phyloP scores from a whole-genome alignment of 2,113 vertebrate species.

The Paradoxurus hermaphroditus region DNA sequence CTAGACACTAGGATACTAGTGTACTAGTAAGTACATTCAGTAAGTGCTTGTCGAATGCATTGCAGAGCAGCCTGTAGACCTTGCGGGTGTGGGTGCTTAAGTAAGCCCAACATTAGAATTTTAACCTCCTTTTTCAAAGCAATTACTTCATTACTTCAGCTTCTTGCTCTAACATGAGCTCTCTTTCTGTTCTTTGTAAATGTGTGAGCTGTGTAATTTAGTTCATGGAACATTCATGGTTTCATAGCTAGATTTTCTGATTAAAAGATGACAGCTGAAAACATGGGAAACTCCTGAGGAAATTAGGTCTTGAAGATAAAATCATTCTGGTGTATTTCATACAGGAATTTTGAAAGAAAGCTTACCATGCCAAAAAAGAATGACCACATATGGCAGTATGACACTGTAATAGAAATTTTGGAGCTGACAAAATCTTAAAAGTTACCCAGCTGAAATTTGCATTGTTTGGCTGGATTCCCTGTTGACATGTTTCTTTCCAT shows the following conservation, averaged over 20 bases:
- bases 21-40: neutral
- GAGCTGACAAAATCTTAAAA: neutral
- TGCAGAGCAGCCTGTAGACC: neutral
- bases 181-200: neutral
- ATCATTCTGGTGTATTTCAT: neutral
- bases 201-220: neutral
- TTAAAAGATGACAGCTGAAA: neutral
- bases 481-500: neutral
- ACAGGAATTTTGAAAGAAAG: neutral
- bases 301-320: neutral
- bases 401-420: neutral
- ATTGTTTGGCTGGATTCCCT: neutral
- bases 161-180: neutral
- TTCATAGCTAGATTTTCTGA: slow-evolving; percentile 3
- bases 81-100: neutral
- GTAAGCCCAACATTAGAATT: neutral
- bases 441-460: neutral
- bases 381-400: neutral
- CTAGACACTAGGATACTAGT: too few species aligned
- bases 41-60: neutral
- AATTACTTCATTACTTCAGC: neutral
- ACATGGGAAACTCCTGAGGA: neutral
- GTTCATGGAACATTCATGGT: neutral
- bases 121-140: neutral
- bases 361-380: neutral